These are phyloP conservation scores for Varanus salvator DNA, from an alignment of 2,113 vertebrate genomes.

Conservation along the genomic window DNA sequence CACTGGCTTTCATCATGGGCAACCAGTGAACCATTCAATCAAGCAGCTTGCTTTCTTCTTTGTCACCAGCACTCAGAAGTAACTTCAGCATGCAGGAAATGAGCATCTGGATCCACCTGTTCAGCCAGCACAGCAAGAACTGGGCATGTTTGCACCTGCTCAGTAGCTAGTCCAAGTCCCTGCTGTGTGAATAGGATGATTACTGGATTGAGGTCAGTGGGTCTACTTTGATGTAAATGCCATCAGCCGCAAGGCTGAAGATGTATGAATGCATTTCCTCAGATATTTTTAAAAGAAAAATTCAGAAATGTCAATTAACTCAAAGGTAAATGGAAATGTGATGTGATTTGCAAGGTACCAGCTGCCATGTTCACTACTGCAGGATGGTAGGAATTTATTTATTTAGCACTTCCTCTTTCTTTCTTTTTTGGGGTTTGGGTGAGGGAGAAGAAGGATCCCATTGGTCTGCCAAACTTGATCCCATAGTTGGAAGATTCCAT, in stretches of 20 bases:
- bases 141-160: not conserved
- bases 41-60: not conserved
- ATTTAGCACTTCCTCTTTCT: not conserved
- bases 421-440: not conserved
- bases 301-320: not conserved
- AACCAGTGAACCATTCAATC: not conserved
- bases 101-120: not conserved
- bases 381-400: not conserved
- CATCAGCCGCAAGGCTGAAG: not conserved
- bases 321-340: not conserved
- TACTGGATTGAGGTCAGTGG: not conserved
- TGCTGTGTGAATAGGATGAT: not conserved
- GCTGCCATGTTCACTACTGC: not conserved
- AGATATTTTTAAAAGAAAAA: not conserved
- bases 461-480: constrained; percentile 44
- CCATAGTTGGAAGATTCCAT: constrained; percentile 53
- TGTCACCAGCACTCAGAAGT: not conserved
- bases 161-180: not conserved
- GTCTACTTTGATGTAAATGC: not conserved
- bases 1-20: not conserved
- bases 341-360: not conserved
- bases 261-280: not conserved
- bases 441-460: not conserved
- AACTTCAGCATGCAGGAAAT: not conserved
- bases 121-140: not conserved